Evolutionary conservation across 2,113 vertebrate species (phyloP).

Genomic region (Lamprologus callipterus): DNA sequence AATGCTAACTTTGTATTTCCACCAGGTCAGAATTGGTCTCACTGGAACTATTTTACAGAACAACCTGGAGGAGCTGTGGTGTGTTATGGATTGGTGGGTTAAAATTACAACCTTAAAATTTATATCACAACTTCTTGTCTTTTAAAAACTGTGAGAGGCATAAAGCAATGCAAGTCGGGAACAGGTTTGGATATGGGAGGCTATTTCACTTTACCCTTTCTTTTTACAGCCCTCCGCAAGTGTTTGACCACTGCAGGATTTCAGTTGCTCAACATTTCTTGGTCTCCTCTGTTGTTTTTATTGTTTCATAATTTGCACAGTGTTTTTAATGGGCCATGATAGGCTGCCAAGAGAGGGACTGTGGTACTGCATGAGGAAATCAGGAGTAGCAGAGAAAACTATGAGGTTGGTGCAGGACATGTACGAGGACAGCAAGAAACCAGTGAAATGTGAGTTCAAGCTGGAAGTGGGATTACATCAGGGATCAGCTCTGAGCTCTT

Average conservation of each 20-base stretch:
- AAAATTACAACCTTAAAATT: background rate
- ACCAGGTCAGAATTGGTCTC: constrained; percentile 83
- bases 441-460: background rate
- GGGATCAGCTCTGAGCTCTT: background rate
- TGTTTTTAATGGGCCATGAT: background rate
- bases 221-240: background rate
- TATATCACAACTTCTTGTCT: background rate
- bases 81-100: constrained; percentile 92
- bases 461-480: background rate
- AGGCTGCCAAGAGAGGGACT: background rate
- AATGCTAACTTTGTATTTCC: background rate
- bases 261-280: background rate
- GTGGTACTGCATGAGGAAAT: background rate
- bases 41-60: constrained; percentile 96
- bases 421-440: background rate
- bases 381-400: background rate
- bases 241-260: background rate
- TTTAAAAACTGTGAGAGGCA: background rate
- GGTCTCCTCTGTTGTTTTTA: background rate
- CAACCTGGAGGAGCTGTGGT: constrained; percentile 95
- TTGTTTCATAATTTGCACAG: background rate
- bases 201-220: background rate
- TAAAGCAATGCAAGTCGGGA: background rate
- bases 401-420: background rate
- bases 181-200: background rate